Conservation (phyloP, 1,140 invertebrate genomes). For the Stratiolaelaps scimitus region DNA sequence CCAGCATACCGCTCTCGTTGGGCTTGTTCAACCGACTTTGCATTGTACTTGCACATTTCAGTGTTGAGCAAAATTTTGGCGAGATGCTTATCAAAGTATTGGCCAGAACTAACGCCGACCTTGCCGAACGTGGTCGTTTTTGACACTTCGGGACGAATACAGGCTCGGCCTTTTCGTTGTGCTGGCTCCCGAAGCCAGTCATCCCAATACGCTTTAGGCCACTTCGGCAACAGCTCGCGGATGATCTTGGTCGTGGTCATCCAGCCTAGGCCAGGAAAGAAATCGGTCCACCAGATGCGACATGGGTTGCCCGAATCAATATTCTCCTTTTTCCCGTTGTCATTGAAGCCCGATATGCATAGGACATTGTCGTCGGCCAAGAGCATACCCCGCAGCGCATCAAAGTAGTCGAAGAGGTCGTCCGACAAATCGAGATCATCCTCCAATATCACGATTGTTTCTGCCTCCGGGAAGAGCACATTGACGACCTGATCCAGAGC, state of each 20-base stretch:
- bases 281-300: conserved; percentile 44
- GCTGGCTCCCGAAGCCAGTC: conserved; percentile 93
- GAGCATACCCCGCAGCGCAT: conserved; percentile 42
- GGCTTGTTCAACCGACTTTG: neutral
- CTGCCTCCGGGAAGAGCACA: conserved; percentile 51
- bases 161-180: conserved; percentile 72
- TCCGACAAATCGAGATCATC: conserved; percentile 48
- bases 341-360: conserved; percentile 51
- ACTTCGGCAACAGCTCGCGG: conserved; percentile 45
- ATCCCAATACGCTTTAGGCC: conserved; percentile 85
- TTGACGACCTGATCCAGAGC: conserved; percentile 85
- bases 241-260: conserved; percentile 45
- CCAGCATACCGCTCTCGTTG: no score
- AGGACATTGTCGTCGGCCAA: conserved; percentile 42
- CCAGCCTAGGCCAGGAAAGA: conserved; percentile 50
- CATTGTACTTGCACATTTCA: neutral
- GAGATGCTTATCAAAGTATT: conserved; percentile 5
- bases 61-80: conserved; percentile 3
- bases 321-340: conserved; percentile 44
- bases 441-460: conserved; percentile 34
- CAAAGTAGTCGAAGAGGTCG: conserved; percentile 49
- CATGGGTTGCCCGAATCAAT: conserved; percentile 30
- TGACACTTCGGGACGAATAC: conserved; percentile 90
- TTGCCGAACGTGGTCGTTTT: conserved; percentile 88
- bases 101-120: conserved; percentile 53